Evolutionary conservation across 2,797 vertebrate species (phyloP), one percentile per base, ranked within the genome.

Genomic region (Schizopygopsis pylzovi): DNA sequence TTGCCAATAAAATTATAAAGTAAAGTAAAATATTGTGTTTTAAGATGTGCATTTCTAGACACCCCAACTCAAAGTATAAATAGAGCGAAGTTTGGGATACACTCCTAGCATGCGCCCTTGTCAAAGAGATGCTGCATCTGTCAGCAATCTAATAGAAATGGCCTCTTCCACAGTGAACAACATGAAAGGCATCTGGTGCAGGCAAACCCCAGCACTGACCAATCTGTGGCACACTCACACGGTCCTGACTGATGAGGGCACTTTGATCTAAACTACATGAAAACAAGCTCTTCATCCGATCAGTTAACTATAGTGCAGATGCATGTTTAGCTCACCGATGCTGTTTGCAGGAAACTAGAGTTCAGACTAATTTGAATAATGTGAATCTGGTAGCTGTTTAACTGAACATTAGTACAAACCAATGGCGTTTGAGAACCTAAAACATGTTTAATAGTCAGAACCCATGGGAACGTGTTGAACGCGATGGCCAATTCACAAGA

Each of bases 171-270:
- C 71, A 56, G 12, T 16, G 45, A 45, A 72, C 73, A 67, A 63
- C 79, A 61, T 79, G 52, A 84, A 80, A 83, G 71, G 54, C 25
- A 89, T 91, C 88, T 90, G 86, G 75, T 65, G 61, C 25, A 16
- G 54, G 54, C 20, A 22, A 22, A 56, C 54, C 75, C 33, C 41
- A 81, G 75, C 41, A 18, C 73, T 82, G 41, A 6, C 39, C 71
- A 65, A 63, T 83, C 67, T 76, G 52, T n/a, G 54, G 85, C 79
- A 33, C 68, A 83, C 54, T 43, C 78, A 81, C 49, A 47, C 80
- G 45, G 56, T 25, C 82, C 61, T 45, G 45, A 15, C 61, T 68
- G 86, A 39, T 75, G 65, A 73, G 81, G 86, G 59, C 65, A 47
- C 54, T 81, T 52, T 7, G 4, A 73, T 41, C 49, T 15, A 45